These are phyloP conservation scores for Ecliptopera silaceata DNA, from an alignment of 2,888 invertebrate genomes.

Conservation along the genomic window DNA sequence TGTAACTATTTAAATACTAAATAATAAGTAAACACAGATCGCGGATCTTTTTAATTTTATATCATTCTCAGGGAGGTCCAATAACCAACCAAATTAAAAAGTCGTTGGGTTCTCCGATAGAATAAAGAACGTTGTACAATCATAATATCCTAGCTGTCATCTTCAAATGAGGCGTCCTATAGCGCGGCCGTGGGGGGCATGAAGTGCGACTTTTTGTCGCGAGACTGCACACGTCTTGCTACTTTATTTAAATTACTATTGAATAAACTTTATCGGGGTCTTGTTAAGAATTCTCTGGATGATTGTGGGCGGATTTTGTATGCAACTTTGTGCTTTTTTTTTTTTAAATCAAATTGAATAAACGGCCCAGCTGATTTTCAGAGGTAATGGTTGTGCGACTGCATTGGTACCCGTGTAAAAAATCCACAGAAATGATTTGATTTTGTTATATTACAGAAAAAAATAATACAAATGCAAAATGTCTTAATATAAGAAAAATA, in stretches of 20 bases:
- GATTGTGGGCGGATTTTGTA: constrained; percentile 23
- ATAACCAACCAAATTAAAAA: constrained; percentile 20
- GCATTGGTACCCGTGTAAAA: too few species aligned
- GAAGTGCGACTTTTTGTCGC: constrained; percentile 64
- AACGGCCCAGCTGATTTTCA: too few species aligned
- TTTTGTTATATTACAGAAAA: too few species aligned
- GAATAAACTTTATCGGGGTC: constrained; percentile 25
- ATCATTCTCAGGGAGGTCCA: constrained; percentile 8
- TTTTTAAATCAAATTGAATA: too few species aligned
- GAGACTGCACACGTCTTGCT: constrained; percentile 29
- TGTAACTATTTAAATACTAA: too few species aligned
- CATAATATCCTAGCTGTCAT: constrained; percentile 27
- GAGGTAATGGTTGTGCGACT: too few species aligned
- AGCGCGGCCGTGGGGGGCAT: constrained; percentile 51
- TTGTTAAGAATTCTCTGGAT: constrained; percentile 5
- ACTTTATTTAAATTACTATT: constrained; percentile 31
- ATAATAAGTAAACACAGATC: too few species aligned
- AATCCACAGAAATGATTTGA: too few species aligned
- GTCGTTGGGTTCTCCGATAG: constrained; percentile 22
- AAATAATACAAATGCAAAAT: too few species aligned
- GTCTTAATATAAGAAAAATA: too few species aligned
- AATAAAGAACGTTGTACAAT: constrained; percentile 22
- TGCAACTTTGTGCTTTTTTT: too few species aligned
- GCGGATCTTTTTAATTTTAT: too few species aligned
- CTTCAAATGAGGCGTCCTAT: constrained; percentile 42